phyloP scores from a whole-genome alignment of 2,797 vertebrate species.

The Erpetoichthys calabaricus region DNA sequence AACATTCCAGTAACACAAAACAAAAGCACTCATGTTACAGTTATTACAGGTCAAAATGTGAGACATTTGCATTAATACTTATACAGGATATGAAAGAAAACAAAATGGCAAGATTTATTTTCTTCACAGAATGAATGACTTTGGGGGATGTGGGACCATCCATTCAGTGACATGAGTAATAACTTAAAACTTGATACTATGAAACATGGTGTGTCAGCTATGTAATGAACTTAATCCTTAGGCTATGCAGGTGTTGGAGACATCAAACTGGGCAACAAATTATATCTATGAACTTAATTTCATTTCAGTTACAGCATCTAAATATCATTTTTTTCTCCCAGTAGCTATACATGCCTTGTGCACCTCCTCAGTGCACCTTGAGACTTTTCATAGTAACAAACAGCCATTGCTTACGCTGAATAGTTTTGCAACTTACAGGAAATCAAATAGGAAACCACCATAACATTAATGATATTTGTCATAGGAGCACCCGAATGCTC shows the following conservation, averaged over 20 bases:
- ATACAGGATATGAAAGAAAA: too few relatives aligned
- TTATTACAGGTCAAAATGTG: background rate
- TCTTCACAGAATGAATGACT: background rate
- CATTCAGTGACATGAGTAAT: slow-evolving; percentile 7
- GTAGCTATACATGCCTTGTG: too few relatives aligned
- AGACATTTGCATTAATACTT: background rate
- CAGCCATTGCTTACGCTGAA: too few relatives aligned
- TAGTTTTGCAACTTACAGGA: too few relatives aligned
- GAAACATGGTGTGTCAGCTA: slow-evolving; percentile 3
- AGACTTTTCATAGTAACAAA: too few relatives aligned
- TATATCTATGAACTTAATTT: slow-evolving; percentile 4
- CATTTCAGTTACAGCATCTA: background rate
- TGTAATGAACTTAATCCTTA: slow-evolving; percentile 6
- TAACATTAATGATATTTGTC: too few relatives aligned
- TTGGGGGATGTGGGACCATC: background rate
- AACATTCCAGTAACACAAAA: background rate
- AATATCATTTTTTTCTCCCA: too few relatives aligned
- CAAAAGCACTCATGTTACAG: background rate
- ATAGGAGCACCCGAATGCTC: too few relatives aligned
- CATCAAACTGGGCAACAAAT: slow-evolving; percentile 11
- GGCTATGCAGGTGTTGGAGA: slow-evolving; percentile 13
- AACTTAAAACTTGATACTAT: slow-evolving; percentile 10
- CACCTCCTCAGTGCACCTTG: too few relatives aligned
- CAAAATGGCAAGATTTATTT: background rate
- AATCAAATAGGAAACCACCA: too few relatives aligned